Base-by-base conservation (phyloP, 2,113 vertebrate species). In the Tor tambroides region DNA sequence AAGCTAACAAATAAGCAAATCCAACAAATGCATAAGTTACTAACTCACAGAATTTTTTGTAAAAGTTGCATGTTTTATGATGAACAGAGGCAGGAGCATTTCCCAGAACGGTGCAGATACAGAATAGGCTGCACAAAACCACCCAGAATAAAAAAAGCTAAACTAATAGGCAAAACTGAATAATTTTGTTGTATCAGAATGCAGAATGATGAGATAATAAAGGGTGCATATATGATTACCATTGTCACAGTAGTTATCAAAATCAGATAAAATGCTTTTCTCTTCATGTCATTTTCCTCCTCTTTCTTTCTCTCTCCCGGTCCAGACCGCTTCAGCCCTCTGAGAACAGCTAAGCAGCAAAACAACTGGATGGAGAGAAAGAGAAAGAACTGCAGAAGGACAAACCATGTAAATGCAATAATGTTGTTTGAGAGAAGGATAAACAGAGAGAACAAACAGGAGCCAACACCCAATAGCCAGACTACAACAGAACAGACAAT, bases 221-320 rank as follows among this genome's bases (percentile, higher is more conserved):
- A 26, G 4, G 87, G 79, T 6, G 19, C 11, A 59, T 83, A 86
- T 6, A 82, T 74, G 54, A 86, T 2, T 35, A 83, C 2, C 84
- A 88, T 86, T 28, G 19, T 30, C 8, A 78, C 61, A 28, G 28
- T 78, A 35, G 41, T 82, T 38, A 88, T 78, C 26, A 88, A 1
- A 43, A 88, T 88, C 0, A 88, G 5, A 32, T 1, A 5, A 43
- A 38, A 72, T 1, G 32, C 69, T 72, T 11, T 72, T 72, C 69
- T 72, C 84, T 88, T 88, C 49, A 61, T 71, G 26, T 28, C 43
- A 38, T 86, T 88, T 14, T n/a, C n/a, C n/a, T 74, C 84, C 15
- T 77, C 26, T 78, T 19, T 71, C 3, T 86, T 61, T 21, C 65
- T 69, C 8, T 71, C 69, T 38, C 69, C 69, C 38, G 69, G 67